Percentiles rank a stretch among this genome's conserved stretches.
Evolutionary conservation across 2,797 vertebrate species (phyloP).

Genomic region (Nyctibius grandis): DNA sequence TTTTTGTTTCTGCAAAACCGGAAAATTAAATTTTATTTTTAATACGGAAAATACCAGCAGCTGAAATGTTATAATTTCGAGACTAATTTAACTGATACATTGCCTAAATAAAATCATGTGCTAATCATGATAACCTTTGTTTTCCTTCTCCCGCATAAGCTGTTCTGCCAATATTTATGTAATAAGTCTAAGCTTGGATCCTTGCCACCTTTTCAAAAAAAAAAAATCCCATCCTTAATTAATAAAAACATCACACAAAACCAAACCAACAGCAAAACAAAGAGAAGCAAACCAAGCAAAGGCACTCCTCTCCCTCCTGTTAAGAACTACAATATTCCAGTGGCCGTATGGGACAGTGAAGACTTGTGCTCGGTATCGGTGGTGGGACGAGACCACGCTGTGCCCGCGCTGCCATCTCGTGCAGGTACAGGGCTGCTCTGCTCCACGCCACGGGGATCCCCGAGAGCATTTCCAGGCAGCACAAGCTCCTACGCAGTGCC

Average conservation of each 20-base stretch:
- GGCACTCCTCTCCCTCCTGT: neutral
- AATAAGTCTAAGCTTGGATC: neutral
- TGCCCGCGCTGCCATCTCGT: neutral
- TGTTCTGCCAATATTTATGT: neutral
- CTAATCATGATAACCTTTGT: neutral
- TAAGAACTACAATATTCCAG: neutral
- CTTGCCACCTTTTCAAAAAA: neutral
- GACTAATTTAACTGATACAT: neutral
- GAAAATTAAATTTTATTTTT: slow-evolving; percentile 38
- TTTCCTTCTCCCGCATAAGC: neutral
- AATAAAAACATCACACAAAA: neutral
- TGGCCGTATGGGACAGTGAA: neutral
- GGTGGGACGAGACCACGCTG: fast-evolving
- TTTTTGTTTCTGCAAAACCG: slow-evolving; percentile 24
- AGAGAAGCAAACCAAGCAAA: neutral
- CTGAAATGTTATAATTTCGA: neutral
- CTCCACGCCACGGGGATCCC: neutral
- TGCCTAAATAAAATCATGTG: neutral
- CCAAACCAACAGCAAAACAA: neutral
- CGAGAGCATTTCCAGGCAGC: neutral
- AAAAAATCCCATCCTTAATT: neutral
- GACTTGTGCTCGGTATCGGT: fast-evolving
- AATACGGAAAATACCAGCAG: slow-evolving; percentile 14
- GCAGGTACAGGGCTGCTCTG: neutral
- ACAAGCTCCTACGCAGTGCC: neutral